Percentiles rank a stretch among this genome's conserved stretches.
Evolutionary conservation across 2,888 invertebrate genomes (phyloP).

Genomic region (Julus scanicus): DNA sequence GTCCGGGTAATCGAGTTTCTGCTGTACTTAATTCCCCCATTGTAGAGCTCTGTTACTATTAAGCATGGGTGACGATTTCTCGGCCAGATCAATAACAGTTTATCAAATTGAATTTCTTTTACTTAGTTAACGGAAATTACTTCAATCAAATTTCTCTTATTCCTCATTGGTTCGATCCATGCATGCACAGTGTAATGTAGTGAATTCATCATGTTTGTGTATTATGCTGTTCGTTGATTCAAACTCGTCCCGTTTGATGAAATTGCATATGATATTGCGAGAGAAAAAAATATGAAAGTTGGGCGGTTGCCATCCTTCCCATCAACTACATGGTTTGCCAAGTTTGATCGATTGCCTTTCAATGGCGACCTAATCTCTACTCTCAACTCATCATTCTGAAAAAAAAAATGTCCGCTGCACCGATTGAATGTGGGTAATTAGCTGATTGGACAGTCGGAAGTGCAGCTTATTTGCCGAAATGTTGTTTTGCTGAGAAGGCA

Average conservation of each 20-base stretch:
- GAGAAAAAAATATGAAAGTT: not conserved
- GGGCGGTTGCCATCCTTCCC: not conserved
- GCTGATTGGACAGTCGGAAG: slow-evolving; percentile 19
- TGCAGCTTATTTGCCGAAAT: slow-evolving; percentile 29
- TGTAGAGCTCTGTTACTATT: not conserved
- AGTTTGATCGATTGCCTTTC: slow-evolving; percentile 28
- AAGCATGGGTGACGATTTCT: not conserved
- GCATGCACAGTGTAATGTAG: too few relatives aligned
- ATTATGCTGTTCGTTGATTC: too few relatives aligned
- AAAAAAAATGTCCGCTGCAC: not conserved
- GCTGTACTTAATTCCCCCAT: too few relatives aligned
- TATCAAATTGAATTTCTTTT: not conserved
- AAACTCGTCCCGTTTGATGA: not conserved
- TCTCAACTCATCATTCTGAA: not conserved
- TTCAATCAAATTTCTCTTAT: not conserved
- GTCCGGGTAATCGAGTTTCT: too few relatives aligned
- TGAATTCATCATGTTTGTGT: too few relatives aligned
- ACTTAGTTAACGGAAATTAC: slow-evolving; percentile 1
- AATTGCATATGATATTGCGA: not conserved
- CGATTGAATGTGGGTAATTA: slow-evolving; percentile 45
- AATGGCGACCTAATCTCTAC: not conserved
- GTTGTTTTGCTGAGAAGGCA: slow-evolving; percentile 23
- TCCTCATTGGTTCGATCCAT: not conserved
- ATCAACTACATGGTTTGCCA: not conserved
- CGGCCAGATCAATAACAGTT: not conserved